Evolutionary conservation across 2,113 vertebrate species (phyloP).

Genomic region (Malaclemys terrapin): DNA sequence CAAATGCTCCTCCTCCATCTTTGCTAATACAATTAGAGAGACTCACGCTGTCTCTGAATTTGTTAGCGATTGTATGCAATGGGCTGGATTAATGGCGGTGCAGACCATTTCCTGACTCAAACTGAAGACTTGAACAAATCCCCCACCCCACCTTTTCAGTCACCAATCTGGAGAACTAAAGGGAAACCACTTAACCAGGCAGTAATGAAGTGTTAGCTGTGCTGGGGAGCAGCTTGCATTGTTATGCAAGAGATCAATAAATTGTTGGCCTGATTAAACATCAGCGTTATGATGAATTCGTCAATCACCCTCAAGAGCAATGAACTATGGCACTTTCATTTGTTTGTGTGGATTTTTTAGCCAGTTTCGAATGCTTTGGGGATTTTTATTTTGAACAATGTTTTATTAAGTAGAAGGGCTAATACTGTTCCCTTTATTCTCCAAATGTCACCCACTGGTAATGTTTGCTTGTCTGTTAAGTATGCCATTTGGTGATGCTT

Average conservation of each 20-base stretch:
- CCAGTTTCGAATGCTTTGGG: not conserved
- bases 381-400: accelerated
- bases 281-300: not conserved
- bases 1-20: not conserved
- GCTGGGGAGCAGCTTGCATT: accelerated
- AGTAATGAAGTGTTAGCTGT: accelerated
- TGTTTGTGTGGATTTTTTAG: not conserved
- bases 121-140: accelerated
- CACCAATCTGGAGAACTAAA: accelerated
- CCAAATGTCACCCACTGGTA: not conserved
- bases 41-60: accelerated
- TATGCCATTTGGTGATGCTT: accelerated
- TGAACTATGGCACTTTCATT: accelerated
- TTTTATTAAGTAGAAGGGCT: not conserved
- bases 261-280: not conserved
- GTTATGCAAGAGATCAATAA: not conserved
- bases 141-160: not conserved
- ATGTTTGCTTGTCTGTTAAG: not conserved
- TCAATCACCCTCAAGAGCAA: not conserved
- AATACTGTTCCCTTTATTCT: not conserved
- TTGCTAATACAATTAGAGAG: not conserved
- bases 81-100: accelerated
- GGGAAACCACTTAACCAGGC: not conserved
- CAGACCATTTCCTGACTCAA: not conserved
- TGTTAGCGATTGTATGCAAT: accelerated